Evolutionary conservation across 2,113 vertebrate species (phyloP).

Genomic region (Amblyopsis rosae): DNA sequence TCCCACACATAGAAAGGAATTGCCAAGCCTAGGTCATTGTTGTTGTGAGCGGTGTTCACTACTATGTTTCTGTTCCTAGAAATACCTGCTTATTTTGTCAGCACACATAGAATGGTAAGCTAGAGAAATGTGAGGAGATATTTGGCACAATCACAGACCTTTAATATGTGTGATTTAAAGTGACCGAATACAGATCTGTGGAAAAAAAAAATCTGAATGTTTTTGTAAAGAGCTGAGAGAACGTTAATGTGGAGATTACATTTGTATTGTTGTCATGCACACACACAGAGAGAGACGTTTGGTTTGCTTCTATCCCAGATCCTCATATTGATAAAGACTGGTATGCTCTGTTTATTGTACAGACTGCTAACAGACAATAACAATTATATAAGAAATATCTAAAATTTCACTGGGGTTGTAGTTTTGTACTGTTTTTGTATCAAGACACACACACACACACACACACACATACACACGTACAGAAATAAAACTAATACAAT

Average conservation of each 20-base stretch:
- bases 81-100: too few species aligned
- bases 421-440: neutral
- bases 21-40: too few species aligned
- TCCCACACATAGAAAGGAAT: too few species aligned
- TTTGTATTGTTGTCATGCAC: conserved; percentile 75
- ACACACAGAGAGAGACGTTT: neutral
- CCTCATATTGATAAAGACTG: neutral
- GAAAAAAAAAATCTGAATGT: conserved; percentile 76
- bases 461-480: neutral
- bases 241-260: conserved; percentile 91
- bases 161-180: too few species aligned
- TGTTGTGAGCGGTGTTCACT: too few species aligned
- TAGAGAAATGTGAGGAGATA: too few species aligned
- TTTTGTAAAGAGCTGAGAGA: conserved; percentile 80
- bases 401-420: neutral
- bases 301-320: neutral
- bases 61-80: too few species aligned
- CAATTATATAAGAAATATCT: conserved; percentile 3
- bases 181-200: too few species aligned
- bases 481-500: conserved; percentile 91
- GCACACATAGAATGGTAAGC: too few species aligned
- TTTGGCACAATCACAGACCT: too few species aligned
- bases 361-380: neutral
- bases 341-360: too few species aligned
- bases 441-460: neutral